Conservation (phyloP, 2,113 vertebrate species). For the Oncorhynchus kisutch region DNA sequence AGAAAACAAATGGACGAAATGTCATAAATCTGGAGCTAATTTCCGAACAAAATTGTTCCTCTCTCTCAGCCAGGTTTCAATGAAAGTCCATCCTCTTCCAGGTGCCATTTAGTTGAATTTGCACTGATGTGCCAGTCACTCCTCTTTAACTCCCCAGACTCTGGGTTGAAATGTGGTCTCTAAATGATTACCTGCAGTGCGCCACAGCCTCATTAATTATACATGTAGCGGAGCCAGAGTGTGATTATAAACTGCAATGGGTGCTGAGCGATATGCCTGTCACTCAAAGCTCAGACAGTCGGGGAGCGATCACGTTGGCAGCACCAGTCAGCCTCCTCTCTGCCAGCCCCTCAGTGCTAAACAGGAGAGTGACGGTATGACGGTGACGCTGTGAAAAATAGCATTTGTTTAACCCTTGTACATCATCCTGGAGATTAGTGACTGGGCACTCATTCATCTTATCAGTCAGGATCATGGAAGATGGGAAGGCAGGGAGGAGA, state of each 20-base stretch:
- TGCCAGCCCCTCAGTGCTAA: not conserved
- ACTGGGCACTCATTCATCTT: not conserved
- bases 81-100: too few relatives aligned
- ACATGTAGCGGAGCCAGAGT: slow-evolving; percentile 54
- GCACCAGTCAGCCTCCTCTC: slow-evolving; percentile 18
- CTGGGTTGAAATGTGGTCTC: slow-evolving; percentile 26
- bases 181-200: slow-evolving; percentile 62
- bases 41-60: too few relatives aligned
- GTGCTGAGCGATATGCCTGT: slow-evolving; percentile 43
- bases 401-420: not conserved
- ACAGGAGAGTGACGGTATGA: not conserved
- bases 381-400: not conserved
- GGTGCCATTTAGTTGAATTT: slow-evolving; percentile 15
- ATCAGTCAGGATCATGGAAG: not conserved
- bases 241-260: slow-evolving; percentile 40
- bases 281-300: slow-evolving; percentile 43
- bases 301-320: slow-evolving; percentile 10
- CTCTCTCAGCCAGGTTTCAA: too few relatives aligned
- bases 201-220: slow-evolving; percentile 55
- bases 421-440: slow-evolving; percentile 49
- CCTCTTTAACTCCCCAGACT: slow-evolving; percentile 32
- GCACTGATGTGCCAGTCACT: slow-evolving; percentile 30
- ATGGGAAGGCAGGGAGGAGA: too few relatives aligned
- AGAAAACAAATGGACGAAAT: slow-evolving; percentile 9
- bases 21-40: too few relatives aligned